Conservation (phyloP, 2,797 vertebrate genomes). For the Alectoris magna region DNA sequence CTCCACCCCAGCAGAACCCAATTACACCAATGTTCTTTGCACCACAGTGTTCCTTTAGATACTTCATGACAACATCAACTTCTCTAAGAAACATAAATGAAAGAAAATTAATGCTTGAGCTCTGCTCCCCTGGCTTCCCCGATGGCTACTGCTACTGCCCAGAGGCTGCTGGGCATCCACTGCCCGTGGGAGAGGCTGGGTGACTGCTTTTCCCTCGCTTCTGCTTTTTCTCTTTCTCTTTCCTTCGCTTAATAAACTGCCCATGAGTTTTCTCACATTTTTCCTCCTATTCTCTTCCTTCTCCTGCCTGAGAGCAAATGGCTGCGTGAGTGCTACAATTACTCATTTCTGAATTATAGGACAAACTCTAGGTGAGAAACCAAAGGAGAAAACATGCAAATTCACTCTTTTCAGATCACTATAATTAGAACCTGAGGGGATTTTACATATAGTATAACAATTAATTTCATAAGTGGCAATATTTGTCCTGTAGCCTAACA, state of each 20-base stretch:
- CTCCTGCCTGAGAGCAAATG: rapidly evolving
- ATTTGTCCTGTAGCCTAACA: not conserved
- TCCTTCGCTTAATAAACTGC: not conserved
- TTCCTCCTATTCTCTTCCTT: not conserved
- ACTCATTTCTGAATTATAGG: not conserved
- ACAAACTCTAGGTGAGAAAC: not conserved
- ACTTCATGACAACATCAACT: conserved; percentile 82
- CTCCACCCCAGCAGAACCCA: conserved; percentile 96
- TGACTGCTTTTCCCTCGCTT: not conserved
- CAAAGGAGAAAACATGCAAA: not conserved
- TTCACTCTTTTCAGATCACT: not conserved
- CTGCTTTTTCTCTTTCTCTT: not conserved
- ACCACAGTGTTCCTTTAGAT: conserved; percentile 84
- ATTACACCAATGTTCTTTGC: conserved; percentile 82
- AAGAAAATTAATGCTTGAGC: not conserved
- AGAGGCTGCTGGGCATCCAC: not conserved
- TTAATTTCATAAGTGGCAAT: not conserved
- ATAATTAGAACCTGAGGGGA: not conserved
- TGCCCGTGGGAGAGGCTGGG: not conserved
- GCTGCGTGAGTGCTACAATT: not conserved
- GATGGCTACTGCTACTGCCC: not conserved
- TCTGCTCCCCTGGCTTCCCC: not conserved
- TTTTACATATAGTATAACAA: not conserved
- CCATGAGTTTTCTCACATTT: not conserved
- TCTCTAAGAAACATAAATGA: conserved; percentile 78